phyloP scores from a whole-genome alignment of 2,113 vertebrate genomes.

The Petromus typicus region DNA sequence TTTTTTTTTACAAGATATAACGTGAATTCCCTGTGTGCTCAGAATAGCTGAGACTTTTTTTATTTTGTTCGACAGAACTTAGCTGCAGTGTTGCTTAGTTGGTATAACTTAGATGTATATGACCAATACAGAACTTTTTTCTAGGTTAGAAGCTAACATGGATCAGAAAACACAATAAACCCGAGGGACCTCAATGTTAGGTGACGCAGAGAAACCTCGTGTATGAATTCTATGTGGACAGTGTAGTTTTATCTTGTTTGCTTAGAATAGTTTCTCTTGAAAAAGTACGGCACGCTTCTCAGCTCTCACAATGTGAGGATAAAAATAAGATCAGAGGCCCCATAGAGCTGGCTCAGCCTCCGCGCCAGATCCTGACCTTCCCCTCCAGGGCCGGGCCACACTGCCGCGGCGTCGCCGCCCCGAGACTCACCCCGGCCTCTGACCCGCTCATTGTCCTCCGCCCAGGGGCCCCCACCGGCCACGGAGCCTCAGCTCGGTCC shows the following conservation, averaged over 20 bases:
- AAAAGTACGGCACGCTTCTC: neutral
- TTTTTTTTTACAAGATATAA: neutral
- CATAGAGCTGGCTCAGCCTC: neutral
- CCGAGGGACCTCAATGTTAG: neutral
- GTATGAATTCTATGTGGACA: neutral
- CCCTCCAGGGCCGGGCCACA: neutral
- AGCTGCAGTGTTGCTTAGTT: conserved; percentile 20
- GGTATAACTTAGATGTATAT: neutral
- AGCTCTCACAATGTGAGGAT: conserved; percentile 9
- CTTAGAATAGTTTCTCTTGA: neutral
- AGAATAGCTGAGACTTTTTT: neutral
- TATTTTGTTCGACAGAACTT: conserved; percentile 35
- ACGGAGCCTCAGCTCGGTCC: conserved; percentile 5
- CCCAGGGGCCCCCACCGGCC: too few relatives aligned
- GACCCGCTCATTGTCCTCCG: conserved; percentile 63
- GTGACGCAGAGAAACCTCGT: conserved; percentile 16
- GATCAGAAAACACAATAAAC: neutral
- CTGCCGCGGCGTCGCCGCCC: too few relatives aligned
- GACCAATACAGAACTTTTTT: neutral
- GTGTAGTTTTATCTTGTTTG: neutral
- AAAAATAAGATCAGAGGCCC: conserved; percentile 46
- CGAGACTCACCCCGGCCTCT: conserved; percentile 72
- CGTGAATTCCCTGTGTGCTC: neutral
- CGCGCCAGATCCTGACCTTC: too few relatives aligned
- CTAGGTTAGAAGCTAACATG: neutral